These are phyloP conservation scores for Amyelois transitella DNA, from an alignment of 1,140 invertebrate species.

Conservation along the genomic window DNA sequence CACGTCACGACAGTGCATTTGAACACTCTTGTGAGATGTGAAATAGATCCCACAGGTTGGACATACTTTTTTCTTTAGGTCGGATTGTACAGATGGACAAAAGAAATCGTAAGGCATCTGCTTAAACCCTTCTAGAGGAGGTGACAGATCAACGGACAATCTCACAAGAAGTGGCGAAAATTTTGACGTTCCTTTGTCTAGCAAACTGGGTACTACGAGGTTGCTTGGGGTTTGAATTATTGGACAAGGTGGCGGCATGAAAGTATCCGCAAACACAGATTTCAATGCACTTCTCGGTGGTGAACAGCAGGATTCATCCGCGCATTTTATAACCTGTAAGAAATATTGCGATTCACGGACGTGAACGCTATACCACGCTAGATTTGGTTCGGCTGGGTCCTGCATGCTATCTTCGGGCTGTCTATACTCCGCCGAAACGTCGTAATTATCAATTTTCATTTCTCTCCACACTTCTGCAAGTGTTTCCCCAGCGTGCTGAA, in stretches of 20 bases:
- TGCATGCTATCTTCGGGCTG: too few species aligned
- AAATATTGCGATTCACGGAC: not conserved
- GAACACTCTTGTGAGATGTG: slow-evolving; percentile 17
- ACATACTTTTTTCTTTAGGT: slow-evolving; percentile 16
- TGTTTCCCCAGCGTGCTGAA: slow-evolving; percentile 11
- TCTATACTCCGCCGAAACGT: slow-evolving; percentile 12
- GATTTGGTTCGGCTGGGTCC: too few species aligned
- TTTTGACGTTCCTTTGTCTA: slow-evolving; percentile 1
- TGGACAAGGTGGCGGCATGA: slow-evolving; percentile 12
- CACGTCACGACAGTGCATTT: slow-evolving; percentile 18
- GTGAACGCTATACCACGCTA: too few species aligned
- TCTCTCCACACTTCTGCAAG: slow-evolving; percentile 12
- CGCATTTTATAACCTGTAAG: not conserved
- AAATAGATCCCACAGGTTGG: slow-evolving; percentile 19
- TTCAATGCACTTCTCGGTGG: slow-evolving; percentile 12
- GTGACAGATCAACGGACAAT: slow-evolving; percentile 12
- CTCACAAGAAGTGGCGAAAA: slow-evolving; percentile 15
- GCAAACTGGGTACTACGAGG: not conserved
- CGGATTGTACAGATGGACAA: slow-evolving; percentile 16
- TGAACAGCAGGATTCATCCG: not conserved
- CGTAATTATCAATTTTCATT: slow-evolving; percentile 16
- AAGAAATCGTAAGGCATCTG: slow-evolving; percentile 8
- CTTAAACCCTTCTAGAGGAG: slow-evolving; percentile 5
- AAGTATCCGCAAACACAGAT: slow-evolving; percentile 13
- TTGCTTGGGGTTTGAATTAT: slow-evolving; percentile 1